Evolutionary conservation across 2,113 vertebrate species (phyloP), one percentile per base, ranked within the genome.

Genomic region (Eubucco bourcierii): DNA sequence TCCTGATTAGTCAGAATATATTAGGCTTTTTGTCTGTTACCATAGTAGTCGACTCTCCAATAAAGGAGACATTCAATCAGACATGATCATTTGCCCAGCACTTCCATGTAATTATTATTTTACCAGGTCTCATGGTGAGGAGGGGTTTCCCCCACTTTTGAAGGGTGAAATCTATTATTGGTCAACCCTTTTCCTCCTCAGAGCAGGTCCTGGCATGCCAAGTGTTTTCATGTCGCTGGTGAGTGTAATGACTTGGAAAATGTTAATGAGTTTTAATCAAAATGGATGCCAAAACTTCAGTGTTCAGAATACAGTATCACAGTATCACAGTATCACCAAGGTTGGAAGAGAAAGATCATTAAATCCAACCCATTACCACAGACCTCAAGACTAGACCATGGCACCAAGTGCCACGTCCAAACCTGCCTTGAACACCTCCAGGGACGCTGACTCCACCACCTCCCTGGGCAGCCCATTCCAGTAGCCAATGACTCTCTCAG

Each of bases 1-100:
- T 97, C 95, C 96, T 97, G 97, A 97, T 98, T 97, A 98, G 96
- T 97, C 97, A 97, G 96, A 97, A 97, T 97, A 94, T 97, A 97
- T 97, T 97, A 97, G 81, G 55, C 60, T 96, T 94, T 97, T 98
- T 98, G 97, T 98, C 97, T 97, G 96, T 97, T 97, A 87, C 95
- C 90, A 95, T 75, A 96, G 95, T 80, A 96, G 91, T 97, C 87
- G 87, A 95, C 95, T 96, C 80, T 95, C 82, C 91, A 92, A 73
- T 91, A 95, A 66, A 96, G 88, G 80, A 96, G 84, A 70, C 84
- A 95, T 97, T 98, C 96, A 96, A 94, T 97, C 96, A 97, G 93
- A 95, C 64, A 53, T 96, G 97, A 96, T 96, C 53, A 84, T 96
- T 94, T 94, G 90, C 78, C 94, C 84, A 95, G 67, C 46, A 75